Conservation (phyloP, 1,140 invertebrate genomes). For the Cryptotermes secundus region DNA sequence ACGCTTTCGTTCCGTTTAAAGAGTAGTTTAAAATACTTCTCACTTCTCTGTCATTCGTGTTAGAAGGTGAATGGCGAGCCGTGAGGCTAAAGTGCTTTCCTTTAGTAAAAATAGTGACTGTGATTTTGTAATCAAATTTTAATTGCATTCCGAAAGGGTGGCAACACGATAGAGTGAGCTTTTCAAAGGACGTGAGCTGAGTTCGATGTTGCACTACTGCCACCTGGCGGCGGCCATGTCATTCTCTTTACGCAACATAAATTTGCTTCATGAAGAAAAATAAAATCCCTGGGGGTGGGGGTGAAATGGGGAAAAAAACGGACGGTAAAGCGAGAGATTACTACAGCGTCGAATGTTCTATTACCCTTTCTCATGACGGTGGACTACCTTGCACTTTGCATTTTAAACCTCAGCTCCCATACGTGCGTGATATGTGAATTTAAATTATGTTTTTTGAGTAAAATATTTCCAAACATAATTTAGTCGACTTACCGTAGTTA, state of each 20-base stretch:
- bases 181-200: neutral
- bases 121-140: constrained; percentile 5
- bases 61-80: neutral
- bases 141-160: constrained; percentile 15
- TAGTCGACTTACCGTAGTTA: too few relatives aligned
- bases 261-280: neutral
- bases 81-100: neutral
- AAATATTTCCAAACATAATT: too few relatives aligned
- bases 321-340: neutral
- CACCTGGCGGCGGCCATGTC: neutral
- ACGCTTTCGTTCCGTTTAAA: neutral
- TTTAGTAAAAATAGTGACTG: neutral
- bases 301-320: too few relatives aligned
- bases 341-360: neutral
- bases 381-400: too few relatives aligned
- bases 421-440: too few relatives aligned
- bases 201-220: neutral
- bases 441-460: too few relatives aligned
- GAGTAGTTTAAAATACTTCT: neutral
- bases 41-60: neutral
- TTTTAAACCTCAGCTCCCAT: too few relatives aligned
- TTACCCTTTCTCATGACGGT: too few relatives aligned
- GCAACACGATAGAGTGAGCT: neutral
- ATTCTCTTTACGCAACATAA: neutral
- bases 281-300: too few relatives aligned